These are phyloP conservation scores for Rana temporaria DNA, from an alignment of 2,113 vertebrate genomes.

Conservation along the genomic window DNA sequence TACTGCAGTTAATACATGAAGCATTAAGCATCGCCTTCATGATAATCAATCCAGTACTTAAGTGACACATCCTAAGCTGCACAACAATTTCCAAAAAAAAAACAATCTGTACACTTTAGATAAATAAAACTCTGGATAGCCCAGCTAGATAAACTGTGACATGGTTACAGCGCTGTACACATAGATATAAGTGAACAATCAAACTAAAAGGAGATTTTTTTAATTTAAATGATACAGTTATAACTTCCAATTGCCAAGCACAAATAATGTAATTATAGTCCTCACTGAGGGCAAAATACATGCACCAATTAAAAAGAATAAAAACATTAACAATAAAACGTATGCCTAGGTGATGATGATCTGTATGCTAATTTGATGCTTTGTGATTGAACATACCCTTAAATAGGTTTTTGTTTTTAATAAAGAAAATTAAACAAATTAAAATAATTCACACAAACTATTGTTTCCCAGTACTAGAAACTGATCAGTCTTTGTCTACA, in stretches of 20 bases:
- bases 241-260: slow-evolving; percentile 69
- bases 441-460: too few relatives aligned
- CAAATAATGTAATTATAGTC: slow-evolving; percentile 77
- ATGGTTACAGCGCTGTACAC: slow-evolving; percentile 80
- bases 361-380: too few relatives aligned
- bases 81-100: slow-evolving; percentile 71
- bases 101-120: slow-evolving; percentile 80
- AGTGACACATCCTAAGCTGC: slow-evolving; percentile 76
- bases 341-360: neutral
- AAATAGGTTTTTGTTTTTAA: too few relatives aligned
- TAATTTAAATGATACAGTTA: slow-evolving; percentile 65
- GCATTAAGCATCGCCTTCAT: slow-evolving; percentile 74
- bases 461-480: too few relatives aligned
- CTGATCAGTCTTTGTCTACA: too few relatives aligned
- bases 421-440: too few relatives aligned
- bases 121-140: slow-evolving; percentile 84
- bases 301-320: slow-evolving; percentile 68
- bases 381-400: too few relatives aligned
- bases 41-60: slow-evolving; percentile 79
- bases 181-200: slow-evolving; percentile 72
- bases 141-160: slow-evolving; percentile 74
- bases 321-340: neutral
- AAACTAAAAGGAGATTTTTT: slow-evolving; percentile 27
- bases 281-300: slow-evolving; percentile 95
- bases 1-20: slow-evolving; percentile 71